A percentile compares a stretch with the other conserved stretches of the same genome.
Conservation (phyloP, 2,113 vertebrate genomes). For the Leptobrachium ailaonicum region DNA sequence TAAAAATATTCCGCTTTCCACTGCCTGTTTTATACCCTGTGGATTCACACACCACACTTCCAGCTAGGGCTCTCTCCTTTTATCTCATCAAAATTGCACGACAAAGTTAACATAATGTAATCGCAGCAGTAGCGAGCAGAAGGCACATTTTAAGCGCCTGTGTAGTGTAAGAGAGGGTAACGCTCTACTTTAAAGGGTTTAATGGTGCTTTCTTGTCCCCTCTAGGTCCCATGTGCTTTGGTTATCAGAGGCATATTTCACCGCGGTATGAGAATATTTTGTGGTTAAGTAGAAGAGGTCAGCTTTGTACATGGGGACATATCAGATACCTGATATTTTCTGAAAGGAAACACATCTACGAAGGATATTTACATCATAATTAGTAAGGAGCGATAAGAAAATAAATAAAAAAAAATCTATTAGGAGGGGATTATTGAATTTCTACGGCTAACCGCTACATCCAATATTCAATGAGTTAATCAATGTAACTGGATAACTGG, state of each 20-base stretch:
- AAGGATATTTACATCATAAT: too few relatives aligned
- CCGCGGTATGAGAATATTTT: constrained; percentile 21
- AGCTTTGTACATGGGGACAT: neutral
- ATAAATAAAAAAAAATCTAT: too few relatives aligned
- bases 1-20: constrained; percentile 42
- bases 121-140: constrained; percentile 44
- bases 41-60: constrained; percentile 49
- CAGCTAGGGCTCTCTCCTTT: constrained; percentile 42
- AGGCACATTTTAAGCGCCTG: constrained; percentile 37
- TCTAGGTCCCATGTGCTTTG: constrained; percentile 22
- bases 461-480: too few relatives aligned
- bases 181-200: constrained; percentile 38
- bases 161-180: constrained; percentile 42
- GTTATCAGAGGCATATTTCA: constrained; percentile 25
- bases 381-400: too few relatives aligned
- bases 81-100: constrained; percentile 46
- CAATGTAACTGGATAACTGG: too few relatives aligned
- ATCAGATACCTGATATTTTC: too few relatives aligned
- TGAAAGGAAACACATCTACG: too few relatives aligned
- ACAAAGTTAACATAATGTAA: constrained; percentile 49
- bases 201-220: constrained; percentile 39
- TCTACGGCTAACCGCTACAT: too few relatives aligned
- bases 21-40: constrained; percentile 44
- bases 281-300: neutral
- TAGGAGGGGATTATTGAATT: too few relatives aligned